A percentile compares a stretch with the other conserved stretches of the same genome.
phyloP scores from a whole-genome alignment of 2,888 invertebrate genomes.

The Drosophila rubida region DNA sequence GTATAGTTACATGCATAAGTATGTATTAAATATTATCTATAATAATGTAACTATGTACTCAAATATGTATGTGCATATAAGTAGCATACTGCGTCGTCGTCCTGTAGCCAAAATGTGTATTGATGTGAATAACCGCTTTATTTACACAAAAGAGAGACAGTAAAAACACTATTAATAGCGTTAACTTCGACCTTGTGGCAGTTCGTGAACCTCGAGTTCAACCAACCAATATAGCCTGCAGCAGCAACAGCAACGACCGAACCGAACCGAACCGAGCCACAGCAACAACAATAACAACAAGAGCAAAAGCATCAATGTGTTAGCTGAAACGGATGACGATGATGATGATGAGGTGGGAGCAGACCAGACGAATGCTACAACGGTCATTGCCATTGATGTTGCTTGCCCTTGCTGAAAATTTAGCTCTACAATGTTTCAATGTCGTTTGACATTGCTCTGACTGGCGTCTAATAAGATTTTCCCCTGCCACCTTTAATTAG shows the following conservation, averaged over 20 bases:
- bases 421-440: conserved; percentile 57
- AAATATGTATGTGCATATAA: background rate
- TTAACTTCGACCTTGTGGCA: conserved; percentile 77
- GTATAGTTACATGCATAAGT: background rate
- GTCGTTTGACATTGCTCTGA: conserved; percentile 52
- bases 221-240: conserved; percentile 65
- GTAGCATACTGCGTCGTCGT: conserved; percentile 22
- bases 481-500: background rate
- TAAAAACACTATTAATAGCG: conserved; percentile 78
- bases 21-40: background rate
- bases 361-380: conserved; percentile 67
- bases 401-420: conserved; percentile 58
- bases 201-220: conserved; percentile 77
- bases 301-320: conserved; percentile 45
- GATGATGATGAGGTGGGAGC: conserved; percentile 20
- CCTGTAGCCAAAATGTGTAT: conserved; percentile 51
- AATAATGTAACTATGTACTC: conserved; percentile 5
- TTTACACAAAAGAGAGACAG: conserved; percentile 68
- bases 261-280: conserved; percentile 33
- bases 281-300: conserved; percentile 32
- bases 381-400: conserved; percentile 67
- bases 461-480: conserved; percentile 54
- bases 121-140: conserved; percentile 77
- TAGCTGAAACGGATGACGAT: conserved; percentile 56
- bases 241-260: conserved; percentile 40